A percentile compares a stretch with the other conserved stretches of the same genome.
Evolutionary conservation across 2,113 vertebrate species (phyloP).

Genomic region (Odocoileus hemionus): DNA sequence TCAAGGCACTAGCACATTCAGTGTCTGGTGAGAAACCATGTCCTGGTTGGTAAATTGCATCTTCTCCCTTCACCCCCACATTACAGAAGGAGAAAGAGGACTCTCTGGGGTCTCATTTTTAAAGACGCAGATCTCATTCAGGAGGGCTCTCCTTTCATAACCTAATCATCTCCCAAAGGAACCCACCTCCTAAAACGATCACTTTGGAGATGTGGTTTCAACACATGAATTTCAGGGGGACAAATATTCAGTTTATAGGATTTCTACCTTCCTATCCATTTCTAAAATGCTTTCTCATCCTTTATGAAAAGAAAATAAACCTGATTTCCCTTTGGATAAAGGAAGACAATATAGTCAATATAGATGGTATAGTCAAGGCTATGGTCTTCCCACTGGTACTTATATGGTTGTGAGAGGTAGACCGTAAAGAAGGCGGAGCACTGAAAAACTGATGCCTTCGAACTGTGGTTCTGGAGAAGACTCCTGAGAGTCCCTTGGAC

Average conservation of each 20-base stretch:
- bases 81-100: neutral
- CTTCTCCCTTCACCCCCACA: neutral
- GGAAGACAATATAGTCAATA: neutral
- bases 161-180: neutral
- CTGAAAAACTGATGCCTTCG: neutral
- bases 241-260: neutral
- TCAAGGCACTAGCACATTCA: neutral
- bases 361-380: neutral
- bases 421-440: rapidly evolving
- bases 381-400: neutral
- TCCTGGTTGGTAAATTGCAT: neutral
- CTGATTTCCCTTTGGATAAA: neutral
- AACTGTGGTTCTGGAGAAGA: neutral
- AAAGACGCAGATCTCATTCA: neutral
- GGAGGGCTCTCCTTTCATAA: neutral
- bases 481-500: neutral
- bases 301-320: neutral
- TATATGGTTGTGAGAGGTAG: neutral
- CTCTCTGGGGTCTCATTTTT: neutral
- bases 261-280: neutral
- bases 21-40: neutral
- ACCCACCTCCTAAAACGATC: neutral
- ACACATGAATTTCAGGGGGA: neutral
- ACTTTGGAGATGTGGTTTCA: neutral
- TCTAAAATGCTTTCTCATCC: neutral